A percentile compares a stretch with the other conserved stretches of the same genome.
Conservation (phyloP, 2,797 vertebrate species). For the Schizothorax lantsangensis region DNA sequence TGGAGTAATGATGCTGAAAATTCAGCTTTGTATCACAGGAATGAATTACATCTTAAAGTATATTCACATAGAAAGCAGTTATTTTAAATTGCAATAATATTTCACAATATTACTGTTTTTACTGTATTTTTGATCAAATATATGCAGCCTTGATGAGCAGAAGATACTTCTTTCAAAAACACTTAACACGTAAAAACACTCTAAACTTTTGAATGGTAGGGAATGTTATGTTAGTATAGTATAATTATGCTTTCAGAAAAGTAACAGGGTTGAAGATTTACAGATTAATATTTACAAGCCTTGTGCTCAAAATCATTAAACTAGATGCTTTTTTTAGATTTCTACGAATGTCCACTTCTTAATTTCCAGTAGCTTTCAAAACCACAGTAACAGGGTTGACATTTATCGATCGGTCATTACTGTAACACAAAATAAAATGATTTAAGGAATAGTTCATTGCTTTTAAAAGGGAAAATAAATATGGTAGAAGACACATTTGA, state of each 20-base stretch:
- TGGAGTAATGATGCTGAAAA: background rate
- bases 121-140: background rate
- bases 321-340: background rate
- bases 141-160: background rate
- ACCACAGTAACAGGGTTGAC: background rate
- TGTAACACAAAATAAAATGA: background rate
- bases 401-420: background rate
- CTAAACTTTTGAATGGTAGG: background rate
- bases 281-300: background rate
- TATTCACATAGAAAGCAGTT: no score
- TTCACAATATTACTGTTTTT: background rate
- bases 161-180: background rate
- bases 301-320: background rate
- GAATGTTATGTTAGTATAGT: background rate
- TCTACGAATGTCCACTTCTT: background rate
- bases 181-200: background rate
- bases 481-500: background rate
- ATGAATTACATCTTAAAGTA: no score
- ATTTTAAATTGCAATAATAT: background rate
- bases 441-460: background rate
- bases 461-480: background rate
- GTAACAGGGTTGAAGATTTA: background rate
- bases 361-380: background rate
- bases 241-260: background rate
- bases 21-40: background rate